Percentiles rank a stretch among this genome's conserved stretches.
Evolutionary conservation across 2,888 invertebrate species (phyloP).

Genomic region (Panorpa germanica): DNA sequence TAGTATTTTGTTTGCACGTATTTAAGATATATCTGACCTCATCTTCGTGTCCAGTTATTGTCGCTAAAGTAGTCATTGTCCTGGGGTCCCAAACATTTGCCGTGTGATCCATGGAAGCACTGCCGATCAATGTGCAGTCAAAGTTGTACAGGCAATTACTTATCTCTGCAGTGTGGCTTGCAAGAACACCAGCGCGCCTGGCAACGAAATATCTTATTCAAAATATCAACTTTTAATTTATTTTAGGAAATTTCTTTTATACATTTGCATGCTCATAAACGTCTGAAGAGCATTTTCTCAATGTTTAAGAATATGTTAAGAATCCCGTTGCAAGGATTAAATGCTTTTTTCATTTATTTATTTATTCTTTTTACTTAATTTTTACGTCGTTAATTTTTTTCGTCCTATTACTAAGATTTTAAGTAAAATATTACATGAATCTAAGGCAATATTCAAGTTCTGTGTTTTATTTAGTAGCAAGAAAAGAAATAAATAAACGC

Average conservation of each 20-base stretch:
- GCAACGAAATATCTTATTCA: constrained; percentile 10
- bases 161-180: constrained; percentile 45
- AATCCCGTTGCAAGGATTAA: too few relatives aligned
- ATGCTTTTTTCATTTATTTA: too few relatives aligned
- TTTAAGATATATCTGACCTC: constrained; percentile 25
- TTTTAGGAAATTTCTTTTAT: constrained; percentile 1
- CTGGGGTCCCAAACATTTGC: constrained; percentile 52
- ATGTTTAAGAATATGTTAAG: too few relatives aligned
- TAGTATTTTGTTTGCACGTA: too few relatives aligned
- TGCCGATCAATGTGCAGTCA: constrained; percentile 42
- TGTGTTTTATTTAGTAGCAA: too few relatives aligned
- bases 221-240: constrained; percentile 1
- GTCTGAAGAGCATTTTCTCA: too few relatives aligned
- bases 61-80: constrained; percentile 31
- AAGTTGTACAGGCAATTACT: constrained; percentile 52
- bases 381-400: too few relatives aligned
- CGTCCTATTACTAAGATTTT: too few relatives aligned
- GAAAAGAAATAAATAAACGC: too few relatives aligned
- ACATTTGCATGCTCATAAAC: neutral
- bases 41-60: constrained; percentile 38
- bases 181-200: constrained; percentile 35
- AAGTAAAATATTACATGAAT: too few relatives aligned
- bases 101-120: constrained; percentile 50
- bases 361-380: too few relatives aligned
- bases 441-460: too few relatives aligned